Conservation (phyloP, 1,140 invertebrate species). For the Pissodes strobi region DNA sequence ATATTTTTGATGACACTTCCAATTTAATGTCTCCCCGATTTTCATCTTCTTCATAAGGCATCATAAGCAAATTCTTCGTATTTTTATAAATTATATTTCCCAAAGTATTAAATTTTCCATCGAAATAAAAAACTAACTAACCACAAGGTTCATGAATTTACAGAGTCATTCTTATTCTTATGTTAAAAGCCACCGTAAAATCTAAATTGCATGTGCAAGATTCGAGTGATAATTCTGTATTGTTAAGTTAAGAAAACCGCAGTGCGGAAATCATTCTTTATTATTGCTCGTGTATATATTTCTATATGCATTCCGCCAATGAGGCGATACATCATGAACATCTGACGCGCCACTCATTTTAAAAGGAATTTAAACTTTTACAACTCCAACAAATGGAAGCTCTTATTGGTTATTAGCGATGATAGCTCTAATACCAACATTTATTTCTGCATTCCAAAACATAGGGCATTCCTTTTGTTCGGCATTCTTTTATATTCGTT, state of each 20-base stretch:
- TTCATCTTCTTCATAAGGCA: too few relatives aligned
- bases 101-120: too few relatives aligned
- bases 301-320: neutral
- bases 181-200: too few relatives aligned
- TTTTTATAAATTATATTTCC: too few relatives aligned
- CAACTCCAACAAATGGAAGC: slow-evolving; percentile 11
- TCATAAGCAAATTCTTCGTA: too few relatives aligned
- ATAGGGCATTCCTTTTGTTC: neutral
- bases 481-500: neutral
- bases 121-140: too few relatives aligned
- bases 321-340: slow-evolving; percentile 11
- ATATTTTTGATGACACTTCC: too few relatives aligned
- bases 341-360: neutral
- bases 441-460: slow-evolving; percentile 13
- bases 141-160: too few relatives aligned
- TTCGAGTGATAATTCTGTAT: too few relatives aligned
- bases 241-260: neutral
- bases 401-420: slow-evolving; percentile 17
- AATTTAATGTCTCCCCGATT: too few relatives aligned
- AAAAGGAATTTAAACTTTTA: slow-evolving; percentile 14
- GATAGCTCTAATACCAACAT: slow-evolving; percentile 4
- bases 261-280: neutral
- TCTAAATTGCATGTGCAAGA: too few relatives aligned
- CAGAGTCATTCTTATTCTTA: too few relatives aligned
- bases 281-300: neutral